Evolutionary conservation across 1,140 invertebrate genomes (phyloP), one percentile per base, ranked within the genome.

Genomic region (Drosophila pandora): DNA sequence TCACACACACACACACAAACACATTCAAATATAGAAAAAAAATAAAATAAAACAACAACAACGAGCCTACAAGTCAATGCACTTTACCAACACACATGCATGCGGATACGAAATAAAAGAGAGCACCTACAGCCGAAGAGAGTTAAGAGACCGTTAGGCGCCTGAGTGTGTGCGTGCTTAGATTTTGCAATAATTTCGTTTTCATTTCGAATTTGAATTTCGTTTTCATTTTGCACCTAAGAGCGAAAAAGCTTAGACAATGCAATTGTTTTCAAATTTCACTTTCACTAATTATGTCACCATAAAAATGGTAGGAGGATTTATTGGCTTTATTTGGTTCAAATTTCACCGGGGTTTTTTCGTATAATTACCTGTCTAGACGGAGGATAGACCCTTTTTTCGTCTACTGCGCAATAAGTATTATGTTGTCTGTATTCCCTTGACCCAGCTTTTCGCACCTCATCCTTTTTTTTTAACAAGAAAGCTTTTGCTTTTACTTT

Each of bases 261-360:
- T 64, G 41, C 59, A 64, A 76, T 82, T 58, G 56, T 58, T 32
- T 58, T 34, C 72, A 77, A 67, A 78, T 89, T 89, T 89, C 73
- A 78, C 84, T 89, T 89, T 89, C 84, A 83, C 84, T 89, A 88
- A 89, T 89, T 89, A 89, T 89, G 84, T 89, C 84, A 89, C 63
- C 71, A 74, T 61, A 58, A 70, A 77, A 76, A 30, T 17, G 8
- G 12, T 13, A 48, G 68, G 72, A 65, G 47, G 39, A 45, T 28
- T 28, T 28, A 49, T 37, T 22, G 6, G 23, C 21, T 52, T n/a
- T 21, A 30, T 37, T 30, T 41, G 39, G 23, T 28, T 34, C 12
- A 12, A 39, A 17, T 53, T 43, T 52, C 13, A 37, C 1, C 22
- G 10, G 5, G 9, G 0, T 34, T 4, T 41, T 45, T 10, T 3